These are phyloP conservation scores for Sialia sialis DNA, from an alignment of 2,113 vertebrate genomes.

Conservation along the genomic window DNA sequence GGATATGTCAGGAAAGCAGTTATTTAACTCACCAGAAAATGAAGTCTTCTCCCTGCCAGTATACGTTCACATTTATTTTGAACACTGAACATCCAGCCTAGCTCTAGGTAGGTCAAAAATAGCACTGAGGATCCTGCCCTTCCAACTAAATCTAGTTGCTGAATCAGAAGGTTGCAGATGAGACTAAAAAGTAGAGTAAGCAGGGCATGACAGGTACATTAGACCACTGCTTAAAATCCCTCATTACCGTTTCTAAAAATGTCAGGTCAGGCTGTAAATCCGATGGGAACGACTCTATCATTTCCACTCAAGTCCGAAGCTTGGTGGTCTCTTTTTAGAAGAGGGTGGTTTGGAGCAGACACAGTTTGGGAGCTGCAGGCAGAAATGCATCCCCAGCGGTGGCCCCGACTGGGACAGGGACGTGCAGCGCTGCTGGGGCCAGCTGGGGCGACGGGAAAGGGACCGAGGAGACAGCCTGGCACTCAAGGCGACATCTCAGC, in stretches of 20 bases:
- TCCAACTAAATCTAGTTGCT: background rate
- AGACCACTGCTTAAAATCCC: background rate
- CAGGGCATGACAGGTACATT: background rate
- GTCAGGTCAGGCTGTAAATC: background rate
- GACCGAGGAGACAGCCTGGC: rapidly evolving
- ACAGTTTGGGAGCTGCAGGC: rapidly evolving
- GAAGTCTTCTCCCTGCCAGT: background rate
- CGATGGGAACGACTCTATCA: background rate
- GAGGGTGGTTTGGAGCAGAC: rapidly evolving
- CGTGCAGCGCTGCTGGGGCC: rapidly evolving
- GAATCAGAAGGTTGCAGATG: background rate
- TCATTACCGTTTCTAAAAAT: background rate
- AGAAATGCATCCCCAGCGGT: rapidly evolving
- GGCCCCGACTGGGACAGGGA: rapidly evolving
- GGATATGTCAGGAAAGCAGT: background rate
- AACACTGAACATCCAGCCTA: background rate
- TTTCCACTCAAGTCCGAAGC: background rate
- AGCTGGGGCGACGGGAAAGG: background rate
- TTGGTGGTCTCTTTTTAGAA: background rate
- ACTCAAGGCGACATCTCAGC: rapidly evolving
- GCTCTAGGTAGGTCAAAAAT: background rate
- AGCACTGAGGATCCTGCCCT: background rate
- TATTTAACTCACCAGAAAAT: background rate
- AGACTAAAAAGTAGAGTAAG: background rate
- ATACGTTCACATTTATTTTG: background rate